Percentiles rank a stretch among this genome's conserved stretches.
Conservation (phyloP, 2,797 vertebrate genomes). For the Acestrorhynchus altus region DNA sequence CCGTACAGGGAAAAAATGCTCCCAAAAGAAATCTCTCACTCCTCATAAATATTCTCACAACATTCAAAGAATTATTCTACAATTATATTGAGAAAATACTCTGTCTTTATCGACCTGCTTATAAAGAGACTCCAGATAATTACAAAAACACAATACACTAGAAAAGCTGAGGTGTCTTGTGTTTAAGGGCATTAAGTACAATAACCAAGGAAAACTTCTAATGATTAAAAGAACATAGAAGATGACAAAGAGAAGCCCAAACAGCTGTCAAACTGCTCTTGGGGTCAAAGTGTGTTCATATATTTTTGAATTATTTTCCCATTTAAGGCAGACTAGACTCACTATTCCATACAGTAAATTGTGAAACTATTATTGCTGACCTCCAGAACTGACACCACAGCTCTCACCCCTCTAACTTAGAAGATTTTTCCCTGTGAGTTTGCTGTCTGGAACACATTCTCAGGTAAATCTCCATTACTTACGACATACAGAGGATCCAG, state of each 20-base stretch:
- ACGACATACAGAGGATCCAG: constrained; percentile 39
- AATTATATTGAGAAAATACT: constrained; percentile 34
- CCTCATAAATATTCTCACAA: constrained; percentile 52
- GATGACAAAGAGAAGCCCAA: neutral
- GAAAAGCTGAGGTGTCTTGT: neutral
- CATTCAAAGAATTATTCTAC: constrained; percentile 35
- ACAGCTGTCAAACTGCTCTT: constrained; percentile 4
- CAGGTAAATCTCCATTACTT: constrained; percentile 45
- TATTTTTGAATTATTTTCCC: constrained; percentile 19
- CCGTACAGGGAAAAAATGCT: constrained; percentile 42
- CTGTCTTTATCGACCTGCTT: constrained; percentile 38
- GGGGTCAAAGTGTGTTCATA: constrained; percentile 23
- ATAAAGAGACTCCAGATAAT: constrained; percentile 31
- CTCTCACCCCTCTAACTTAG: neutral
- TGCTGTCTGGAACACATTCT: constrained; percentile 38
- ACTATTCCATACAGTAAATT: constrained; percentile 23
- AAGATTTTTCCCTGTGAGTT: neutral
- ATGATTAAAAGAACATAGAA: neutral
- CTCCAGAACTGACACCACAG: neutral
- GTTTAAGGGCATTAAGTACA: too few relatives aligned
- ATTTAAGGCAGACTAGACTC: neutral
- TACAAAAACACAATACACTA: neutral
- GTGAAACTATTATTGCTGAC: neutral
- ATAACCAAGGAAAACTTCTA: neutral
- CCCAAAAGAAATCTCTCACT: constrained; percentile 49